A percentile compares a stretch with the other conserved stretches of the same genome.
Evolutionary conservation across 1,140 invertebrate genomes (phyloP).

Genomic region (Lepidurus packardi): DNA sequence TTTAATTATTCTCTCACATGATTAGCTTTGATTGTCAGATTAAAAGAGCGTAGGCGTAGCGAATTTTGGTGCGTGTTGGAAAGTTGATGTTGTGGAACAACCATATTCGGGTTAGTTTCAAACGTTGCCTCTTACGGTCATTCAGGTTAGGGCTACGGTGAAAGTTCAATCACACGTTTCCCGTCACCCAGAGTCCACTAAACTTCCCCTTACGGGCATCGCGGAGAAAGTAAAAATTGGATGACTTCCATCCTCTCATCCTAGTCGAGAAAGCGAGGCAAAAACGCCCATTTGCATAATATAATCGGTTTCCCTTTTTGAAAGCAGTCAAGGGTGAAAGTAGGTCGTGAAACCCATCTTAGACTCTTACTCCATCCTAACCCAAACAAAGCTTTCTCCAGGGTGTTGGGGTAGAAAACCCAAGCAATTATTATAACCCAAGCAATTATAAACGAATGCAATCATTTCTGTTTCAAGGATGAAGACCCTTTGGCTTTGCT

Average conservation of each 20-base stretch:
- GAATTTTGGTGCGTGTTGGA: background rate
- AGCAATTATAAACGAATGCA: background rate
- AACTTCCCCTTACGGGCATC: background rate
- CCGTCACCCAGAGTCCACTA: background rate
- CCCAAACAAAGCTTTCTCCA: conserved; percentile 10
- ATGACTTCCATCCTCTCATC: background rate
- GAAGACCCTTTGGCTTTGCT: conserved; percentile 7
- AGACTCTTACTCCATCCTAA: background rate
- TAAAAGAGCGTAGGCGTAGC: background rate
- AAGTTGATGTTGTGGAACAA: background rate
- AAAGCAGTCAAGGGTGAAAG: conserved; percentile 14
- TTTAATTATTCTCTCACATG: too few species aligned
- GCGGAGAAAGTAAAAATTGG: conserved; percentile 10
- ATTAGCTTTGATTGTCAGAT: too few species aligned
- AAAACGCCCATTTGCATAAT: conserved; percentile 11
- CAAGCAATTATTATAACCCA: background rate
- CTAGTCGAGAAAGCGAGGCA: background rate
- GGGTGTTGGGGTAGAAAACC: background rate
- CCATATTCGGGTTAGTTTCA: background rate
- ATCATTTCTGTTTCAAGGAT: background rate
- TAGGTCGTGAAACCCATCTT: conserved; percentile 13
- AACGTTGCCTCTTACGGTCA: background rate
- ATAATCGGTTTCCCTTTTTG: conserved; percentile 15
- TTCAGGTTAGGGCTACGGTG: background rate
- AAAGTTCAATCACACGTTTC: background rate